Evolutionary conservation across 2,888 invertebrate genomes (phyloP), one percentile per base, ranked within the genome.

Genomic region (Abscondita cerata): DNA sequence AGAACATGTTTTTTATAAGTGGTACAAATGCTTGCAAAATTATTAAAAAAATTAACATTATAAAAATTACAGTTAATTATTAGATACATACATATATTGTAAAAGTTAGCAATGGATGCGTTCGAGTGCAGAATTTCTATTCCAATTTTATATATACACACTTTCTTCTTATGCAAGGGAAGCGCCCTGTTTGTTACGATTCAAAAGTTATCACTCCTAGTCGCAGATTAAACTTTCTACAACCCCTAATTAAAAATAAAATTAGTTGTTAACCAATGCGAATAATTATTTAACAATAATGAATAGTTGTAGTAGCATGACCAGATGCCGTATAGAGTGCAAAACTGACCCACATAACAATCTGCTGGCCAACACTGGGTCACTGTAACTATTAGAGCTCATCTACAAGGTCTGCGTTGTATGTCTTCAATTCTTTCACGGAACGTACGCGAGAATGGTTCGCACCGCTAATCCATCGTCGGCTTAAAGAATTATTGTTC

Each of bases 301-400:
- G 25, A 8, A 50, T 25, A 25, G 25, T 25, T 31, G 40, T 57
- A 44, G 33, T 48, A 50, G 57, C 41, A 50, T 44, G 50, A 51
- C 57, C 57, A 57, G 50, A 57, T 57, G 57, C 57, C 51, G 40
- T 44, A 58, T 58, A 40, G 33, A 58, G 46, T 25, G 36, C 34
- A 34, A 52, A 33, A 52, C 5, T 60, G 60, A 64, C 64, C 64
- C 52, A 64, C 36, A 57, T 64, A 48, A 16, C 48, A 60, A 52
- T 16, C 41, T 65, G 62, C 56, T 62, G 74, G 71, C 73, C 74
- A 75, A 57, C 73, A 74, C 70, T 79, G 76, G 79, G 79, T 79
- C 78, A 79, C 67, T 74, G 72, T 69, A 70, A 76, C 77, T 77
- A 80, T 75, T 73, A 78, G 78, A 79, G 77, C 78, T 76, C 76